Evolutionary conservation across 1,140 invertebrate species (phyloP).

Genomic region (Theocolax elegans): DNA sequence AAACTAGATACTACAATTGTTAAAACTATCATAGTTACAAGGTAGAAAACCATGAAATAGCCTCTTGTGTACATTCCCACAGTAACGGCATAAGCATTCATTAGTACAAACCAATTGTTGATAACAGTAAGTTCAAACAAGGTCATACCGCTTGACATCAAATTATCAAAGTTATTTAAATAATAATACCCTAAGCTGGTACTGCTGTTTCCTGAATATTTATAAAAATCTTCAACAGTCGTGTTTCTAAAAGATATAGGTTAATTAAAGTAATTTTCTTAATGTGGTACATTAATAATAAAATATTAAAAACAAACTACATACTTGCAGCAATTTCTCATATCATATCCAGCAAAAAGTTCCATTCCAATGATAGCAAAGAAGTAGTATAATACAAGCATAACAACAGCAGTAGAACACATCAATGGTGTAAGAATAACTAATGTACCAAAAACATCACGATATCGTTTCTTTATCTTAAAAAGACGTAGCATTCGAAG

Average conservation of each 20-base stretch:
- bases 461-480: slow-evolving; percentile 87
- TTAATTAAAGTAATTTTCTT: slow-evolving; percentile 32
- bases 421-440: slow-evolving; percentile 83
- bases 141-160: slow-evolving; percentile 81
- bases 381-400: slow-evolving; percentile 90
- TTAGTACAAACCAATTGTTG: slow-evolving; percentile 93
- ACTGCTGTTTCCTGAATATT: slow-evolving; percentile 74
- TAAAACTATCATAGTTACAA: slow-evolving; percentile 91
- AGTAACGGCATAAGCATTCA: slow-evolving; percentile 86
- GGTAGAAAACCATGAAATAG: slow-evolving; percentile 92
- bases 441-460: slow-evolving; percentile 89
- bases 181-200: slow-evolving; percentile 85
- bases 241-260: slow-evolving; percentile 83
- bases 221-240: slow-evolving; percentile 86
- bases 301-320: slow-evolving; percentile 53
- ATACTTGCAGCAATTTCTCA: slow-evolving; percentile 88
- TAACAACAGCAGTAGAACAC: slow-evolving; percentile 83
- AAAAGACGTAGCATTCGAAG: slow-evolving; percentile 77
- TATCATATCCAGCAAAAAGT: slow-evolving; percentile 80
- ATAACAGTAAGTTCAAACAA: slow-evolving; percentile 92
- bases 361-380: slow-evolving; percentile 94
- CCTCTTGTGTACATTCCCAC: slow-evolving; percentile 76
- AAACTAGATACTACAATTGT: slow-evolving; percentile 93
- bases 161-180: slow-evolving; percentile 86
- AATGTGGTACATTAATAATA: slow-evolving; percentile 5